Conservation (phyloP, 2,888 invertebrate species). For the Zootermopsis nevadensis region DNA sequence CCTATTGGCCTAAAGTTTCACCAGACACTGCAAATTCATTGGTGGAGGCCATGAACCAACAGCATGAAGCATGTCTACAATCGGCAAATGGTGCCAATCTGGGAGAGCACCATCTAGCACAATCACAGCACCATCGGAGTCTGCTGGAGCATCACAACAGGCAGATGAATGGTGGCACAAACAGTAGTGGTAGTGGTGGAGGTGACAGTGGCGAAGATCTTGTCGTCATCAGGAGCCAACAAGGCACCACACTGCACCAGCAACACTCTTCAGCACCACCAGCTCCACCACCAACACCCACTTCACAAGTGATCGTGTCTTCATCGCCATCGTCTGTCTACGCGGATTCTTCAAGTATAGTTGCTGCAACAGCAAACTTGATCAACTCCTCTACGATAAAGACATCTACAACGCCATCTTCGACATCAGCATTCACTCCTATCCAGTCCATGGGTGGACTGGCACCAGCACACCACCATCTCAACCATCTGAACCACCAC, state of each 20-base stretch:
- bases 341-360: constrained; percentile 60
- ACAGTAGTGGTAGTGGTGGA: constrained; percentile 54
- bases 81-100: constrained; percentile 55
- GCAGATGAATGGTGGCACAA: constrained; percentile 56
- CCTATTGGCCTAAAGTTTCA: constrained; percentile 90
- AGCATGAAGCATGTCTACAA: constrained; percentile 57
- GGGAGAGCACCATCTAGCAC: constrained; percentile 61
- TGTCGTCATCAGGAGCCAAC: constrained; percentile 48
- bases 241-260: constrained; percentile 54
- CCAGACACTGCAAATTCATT: constrained; percentile 75
- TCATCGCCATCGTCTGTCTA: constrained; percentile 50
- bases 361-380: constrained; percentile 60
- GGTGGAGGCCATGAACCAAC: constrained; percentile 58
- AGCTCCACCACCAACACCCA: constrained; percentile 60
- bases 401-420: constrained; percentile 80
- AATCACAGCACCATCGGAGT: constrained; percentile 71
- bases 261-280: constrained; percentile 60
- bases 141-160: constrained; percentile 61
- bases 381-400: constrained; percentile 67
- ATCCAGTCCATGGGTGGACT: constrained; percentile 79
- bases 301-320: constrained; percentile 50
- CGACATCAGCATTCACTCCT: constrained; percentile 93
- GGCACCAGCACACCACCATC: constrained; percentile 69
- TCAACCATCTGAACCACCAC: constrained; percentile 69
- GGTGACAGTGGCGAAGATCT: constrained; percentile 52